phyloP scores from a whole-genome alignment of 2,113 vertebrate genomes.

The Astatoreochromis straeleni region DNA sequence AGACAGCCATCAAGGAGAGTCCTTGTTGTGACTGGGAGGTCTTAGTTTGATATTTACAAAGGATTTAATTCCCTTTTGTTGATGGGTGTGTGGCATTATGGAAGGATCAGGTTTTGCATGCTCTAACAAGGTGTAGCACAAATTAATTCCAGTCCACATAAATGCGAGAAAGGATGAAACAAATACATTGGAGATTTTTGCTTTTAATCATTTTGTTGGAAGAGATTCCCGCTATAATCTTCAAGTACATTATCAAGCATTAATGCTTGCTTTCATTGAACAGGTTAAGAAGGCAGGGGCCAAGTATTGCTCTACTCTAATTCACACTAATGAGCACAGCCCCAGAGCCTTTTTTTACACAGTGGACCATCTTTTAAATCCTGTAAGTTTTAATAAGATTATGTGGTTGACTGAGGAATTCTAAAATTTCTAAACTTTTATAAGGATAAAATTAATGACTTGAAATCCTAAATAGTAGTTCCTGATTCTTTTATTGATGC shows the following conservation, averaged over 20 bases:
- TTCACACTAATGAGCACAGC: background rate
- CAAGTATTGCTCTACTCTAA: background rate
- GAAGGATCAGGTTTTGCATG: background rate
- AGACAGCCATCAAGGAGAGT: conserved; percentile 31
- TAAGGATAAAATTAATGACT: background rate
- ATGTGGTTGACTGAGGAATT: background rate
- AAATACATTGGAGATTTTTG: background rate
- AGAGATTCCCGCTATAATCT: background rate
- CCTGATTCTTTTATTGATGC: background rate
- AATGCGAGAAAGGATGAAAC: background rate
- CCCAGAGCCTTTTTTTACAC: background rate
- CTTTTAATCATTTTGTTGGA: background rate
- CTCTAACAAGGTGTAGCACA: background rate
- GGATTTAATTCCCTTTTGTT: conserved; percentile 24
- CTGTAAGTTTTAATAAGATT: background rate
- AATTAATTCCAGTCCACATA: background rate
- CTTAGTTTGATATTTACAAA: conserved; percentile 49
- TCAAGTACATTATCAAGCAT: background rate
- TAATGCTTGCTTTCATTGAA: background rate
- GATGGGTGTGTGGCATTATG: background rate
- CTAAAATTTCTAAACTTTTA: background rate
- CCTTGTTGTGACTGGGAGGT: conserved; percentile 38
- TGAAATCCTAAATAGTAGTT: background rate
- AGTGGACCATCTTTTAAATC: background rate
- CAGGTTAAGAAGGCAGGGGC: background rate